Base-by-base conservation (phyloP, 2,797 vertebrate species). In the Myotis planiceps region DNA sequence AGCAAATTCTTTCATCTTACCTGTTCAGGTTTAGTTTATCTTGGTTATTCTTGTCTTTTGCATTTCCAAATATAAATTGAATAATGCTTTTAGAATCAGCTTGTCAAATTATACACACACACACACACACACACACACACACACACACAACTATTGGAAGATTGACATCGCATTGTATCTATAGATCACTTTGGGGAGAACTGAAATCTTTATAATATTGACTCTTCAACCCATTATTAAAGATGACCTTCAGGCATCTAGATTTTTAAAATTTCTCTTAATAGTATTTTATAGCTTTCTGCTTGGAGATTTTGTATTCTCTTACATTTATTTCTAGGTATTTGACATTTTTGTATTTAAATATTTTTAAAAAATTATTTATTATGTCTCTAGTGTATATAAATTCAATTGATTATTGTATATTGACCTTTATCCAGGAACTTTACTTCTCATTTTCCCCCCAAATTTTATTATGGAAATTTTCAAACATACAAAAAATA, bases 331-430 rank as follows among this genome's bases (percentile, higher is more conserved):
- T 88, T 39, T 60, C 10, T 72, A 84, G 19, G 4, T 79, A 71
- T 81, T 81, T 86, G 23, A 53, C 45, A 74, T 27, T 90, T 90
- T 95, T 14, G 25, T 71, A 10, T 55, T 94, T 68, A 60, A 92
- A 75, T 65, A 32, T 45, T 29, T 55, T 29, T 49, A 19, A 76
- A 81, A 39, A 12, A 15, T 18, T 86, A 55, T 25, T 58, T 95
- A 58, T 76, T 72, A 3, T 84, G 5, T 45, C 21, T 78, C 34
- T 53, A 39, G 9, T 79, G 34, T 65, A 60, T 19, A 29, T 19
- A 84, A 68, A 91, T 84, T 88, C 69, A 88, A 25, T 51, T 83
- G 49, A 84, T 9, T 79, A 23, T 49, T 53, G 2, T 76, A 58
- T 18, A 34, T 79, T 51, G 58, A 12, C 8, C 4, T 83, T 66